phyloP scores from a whole-genome alignment of 35 echinoderm and acorn worm genomes.

The Hemicentrotus pulcherrimus region DNA sequence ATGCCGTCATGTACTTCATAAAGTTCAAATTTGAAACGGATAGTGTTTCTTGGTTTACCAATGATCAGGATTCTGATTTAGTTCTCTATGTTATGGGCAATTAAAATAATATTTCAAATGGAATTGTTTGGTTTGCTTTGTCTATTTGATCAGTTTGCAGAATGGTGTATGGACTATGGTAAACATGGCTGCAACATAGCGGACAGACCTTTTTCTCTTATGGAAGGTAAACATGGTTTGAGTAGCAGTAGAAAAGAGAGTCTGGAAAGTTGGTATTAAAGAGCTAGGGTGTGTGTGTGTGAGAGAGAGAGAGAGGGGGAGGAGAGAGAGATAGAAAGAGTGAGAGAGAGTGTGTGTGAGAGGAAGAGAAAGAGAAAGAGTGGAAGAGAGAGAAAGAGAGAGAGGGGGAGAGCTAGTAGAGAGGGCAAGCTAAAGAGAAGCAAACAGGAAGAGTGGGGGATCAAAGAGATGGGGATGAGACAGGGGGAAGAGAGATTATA shows the following conservation, averaged over 20 bases:
- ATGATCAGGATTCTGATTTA: not conserved
- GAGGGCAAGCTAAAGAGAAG: not conserved
- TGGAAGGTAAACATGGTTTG: slow-evolving; percentile 77
- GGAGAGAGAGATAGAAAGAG: not conserved
- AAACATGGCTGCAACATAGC: slow-evolving; percentile 85
- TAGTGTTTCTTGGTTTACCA: no score
- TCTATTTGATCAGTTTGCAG: slow-evolving; percentile 76
- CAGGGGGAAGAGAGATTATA: no score
- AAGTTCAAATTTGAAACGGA: no score
- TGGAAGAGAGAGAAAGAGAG: no score
- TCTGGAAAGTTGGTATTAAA: not conserved
- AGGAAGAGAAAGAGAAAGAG: no score
- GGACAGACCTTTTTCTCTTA: slow-evolving; percentile 81
- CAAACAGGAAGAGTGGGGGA: not conserved
- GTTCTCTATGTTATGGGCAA: not conserved
- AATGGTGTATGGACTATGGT: slow-evolving; percentile 91
- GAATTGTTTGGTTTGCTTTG: not conserved
- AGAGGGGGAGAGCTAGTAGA: no score
- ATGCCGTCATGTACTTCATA: no score
- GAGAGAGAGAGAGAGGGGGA: not conserved
- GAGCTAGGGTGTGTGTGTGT: not conserved
- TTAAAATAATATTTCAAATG: not conserved
- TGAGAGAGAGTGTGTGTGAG: no score
- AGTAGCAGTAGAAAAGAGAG: not conserved
- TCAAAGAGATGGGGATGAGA: no score